Evolutionary conservation across 2,888 invertebrate genomes (phyloP).

Genomic region (Macrosoma leucophasiata): DNA sequence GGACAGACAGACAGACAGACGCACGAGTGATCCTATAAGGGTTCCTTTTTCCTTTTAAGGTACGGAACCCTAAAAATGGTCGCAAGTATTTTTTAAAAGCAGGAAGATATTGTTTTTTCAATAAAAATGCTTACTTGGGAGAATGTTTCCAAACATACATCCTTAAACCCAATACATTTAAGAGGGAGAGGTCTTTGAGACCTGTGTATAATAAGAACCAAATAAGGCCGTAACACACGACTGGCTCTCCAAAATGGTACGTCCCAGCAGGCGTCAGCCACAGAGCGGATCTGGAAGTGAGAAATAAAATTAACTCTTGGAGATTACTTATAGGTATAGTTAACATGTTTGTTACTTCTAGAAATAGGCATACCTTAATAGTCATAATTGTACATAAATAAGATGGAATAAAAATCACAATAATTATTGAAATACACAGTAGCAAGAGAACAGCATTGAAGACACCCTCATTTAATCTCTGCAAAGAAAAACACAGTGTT

Average conservation of each 20-base stretch:
- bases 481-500: constrained; percentile 24
- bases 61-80: no score
- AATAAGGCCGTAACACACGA: constrained; percentile 42
- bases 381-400: constrained; percentile 35
- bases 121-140: constrained; percentile 44
- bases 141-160: constrained; percentile 52
- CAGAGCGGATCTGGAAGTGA: constrained; percentile 39
- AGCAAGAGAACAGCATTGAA: constrained; percentile 33
- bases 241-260: constrained; percentile 51
- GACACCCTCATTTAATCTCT: constrained; percentile 37
- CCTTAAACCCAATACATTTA: constrained; percentile 43
- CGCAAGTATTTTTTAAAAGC: no score
- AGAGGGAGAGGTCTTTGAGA: constrained; percentile 43
- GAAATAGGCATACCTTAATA: constrained; percentile 34
- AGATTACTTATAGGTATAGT: no score
- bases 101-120: no score
- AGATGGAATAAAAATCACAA: constrained; percentile 34
- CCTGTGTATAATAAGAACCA: constrained; percentile 52
- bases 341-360: no score
- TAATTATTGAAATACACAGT: constrained; percentile 28
- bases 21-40: no score
- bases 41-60: no score
- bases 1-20: no score
- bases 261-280: constrained; percentile 47
- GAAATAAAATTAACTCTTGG: no score